phyloP scores from a whole-genome alignment of 1,140 invertebrate genomes.

The Leptopilina clavipes region DNA sequence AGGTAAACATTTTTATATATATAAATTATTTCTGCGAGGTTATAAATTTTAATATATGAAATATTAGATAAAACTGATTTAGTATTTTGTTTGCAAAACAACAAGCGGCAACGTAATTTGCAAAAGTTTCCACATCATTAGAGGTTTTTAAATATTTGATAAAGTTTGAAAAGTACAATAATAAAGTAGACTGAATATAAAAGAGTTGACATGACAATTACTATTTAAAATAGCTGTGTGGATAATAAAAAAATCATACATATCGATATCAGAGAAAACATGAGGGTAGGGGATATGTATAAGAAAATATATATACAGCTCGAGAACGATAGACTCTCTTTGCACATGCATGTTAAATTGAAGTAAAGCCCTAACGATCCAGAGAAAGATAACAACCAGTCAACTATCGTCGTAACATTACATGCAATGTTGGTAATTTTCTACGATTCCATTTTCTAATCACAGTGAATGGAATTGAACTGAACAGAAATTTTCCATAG shows the following conservation, averaged over 20 bases:
- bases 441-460: constrained; percentile 25
- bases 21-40: too few relatives aligned
- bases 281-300: not conserved
- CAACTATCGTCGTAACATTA: constrained; percentile 4
- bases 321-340: not conserved
- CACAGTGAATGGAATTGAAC: not conserved
- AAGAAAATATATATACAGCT: not conserved
- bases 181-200: constrained; percentile 43
- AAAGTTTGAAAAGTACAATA: not conserved
- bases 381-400: constrained; percentile 5
- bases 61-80: too few relatives aligned
- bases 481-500: not conserved
- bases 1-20: too few relatives aligned
- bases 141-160: constrained; percentile 48
- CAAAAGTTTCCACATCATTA: not conserved
- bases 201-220: constrained; percentile 44
- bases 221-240: not conserved
- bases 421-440: constrained; percentile 12
- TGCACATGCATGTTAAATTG: constrained; percentile 7
- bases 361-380: constrained; percentile 18
- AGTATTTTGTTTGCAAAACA: too few relatives aligned
- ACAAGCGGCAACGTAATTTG: too few relatives aligned
- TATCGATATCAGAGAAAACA: not conserved
- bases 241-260: not conserved
- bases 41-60: too few relatives aligned